These are phyloP conservation scores for Gouania willdenowi DNA, from an alignment of 2,797 vertebrate species.

Conservation along the genomic window DNA sequence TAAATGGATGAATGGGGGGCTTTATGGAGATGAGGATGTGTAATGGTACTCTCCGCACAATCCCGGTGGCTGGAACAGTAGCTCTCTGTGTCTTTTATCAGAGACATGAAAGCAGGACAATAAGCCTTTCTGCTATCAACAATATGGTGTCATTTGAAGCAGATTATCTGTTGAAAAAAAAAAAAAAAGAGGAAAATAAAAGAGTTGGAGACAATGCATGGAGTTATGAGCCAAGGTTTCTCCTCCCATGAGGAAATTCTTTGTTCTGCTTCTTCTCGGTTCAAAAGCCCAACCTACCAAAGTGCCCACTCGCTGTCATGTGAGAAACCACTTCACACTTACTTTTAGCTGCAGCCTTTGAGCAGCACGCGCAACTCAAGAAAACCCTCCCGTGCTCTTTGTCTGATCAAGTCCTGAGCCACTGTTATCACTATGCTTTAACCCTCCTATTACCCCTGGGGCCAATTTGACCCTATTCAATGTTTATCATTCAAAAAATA, in stretches of 20 bases:
- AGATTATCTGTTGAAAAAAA: constrained; percentile 74
- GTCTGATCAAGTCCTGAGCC: no score
- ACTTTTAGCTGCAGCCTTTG: no score
- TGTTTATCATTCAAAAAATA: no score
- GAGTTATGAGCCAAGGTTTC: constrained; percentile 63
- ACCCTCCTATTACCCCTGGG: no score
- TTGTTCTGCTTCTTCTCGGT: constrained; percentile 60
- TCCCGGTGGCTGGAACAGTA: constrained; percentile 67
- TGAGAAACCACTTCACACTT: constrained; percentile 40
- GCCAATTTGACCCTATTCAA: no score
- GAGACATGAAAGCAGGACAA: constrained; percentile 70
- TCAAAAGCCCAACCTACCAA: constrained; percentile 63
- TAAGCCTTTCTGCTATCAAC: constrained; percentile 75
- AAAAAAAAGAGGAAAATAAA: constrained; percentile 68
- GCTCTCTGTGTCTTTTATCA: constrained; percentile 74
- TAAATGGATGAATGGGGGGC: constrained; percentile 74
- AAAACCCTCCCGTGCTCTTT: no score
- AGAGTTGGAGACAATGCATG: constrained; percentile 62
- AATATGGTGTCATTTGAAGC: constrained; percentile 77
- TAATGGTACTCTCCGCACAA: constrained; percentile 69
- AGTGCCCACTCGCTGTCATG: constrained; percentile 43
- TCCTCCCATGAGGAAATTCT: constrained; percentile 60
- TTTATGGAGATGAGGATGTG: constrained; percentile 74
- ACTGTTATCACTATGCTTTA: no score
- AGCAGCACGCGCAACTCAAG: no score